Evolutionary conservation across 2,113 vertebrate species (phyloP).

Genomic region (Pachyramphus minor): DNA sequence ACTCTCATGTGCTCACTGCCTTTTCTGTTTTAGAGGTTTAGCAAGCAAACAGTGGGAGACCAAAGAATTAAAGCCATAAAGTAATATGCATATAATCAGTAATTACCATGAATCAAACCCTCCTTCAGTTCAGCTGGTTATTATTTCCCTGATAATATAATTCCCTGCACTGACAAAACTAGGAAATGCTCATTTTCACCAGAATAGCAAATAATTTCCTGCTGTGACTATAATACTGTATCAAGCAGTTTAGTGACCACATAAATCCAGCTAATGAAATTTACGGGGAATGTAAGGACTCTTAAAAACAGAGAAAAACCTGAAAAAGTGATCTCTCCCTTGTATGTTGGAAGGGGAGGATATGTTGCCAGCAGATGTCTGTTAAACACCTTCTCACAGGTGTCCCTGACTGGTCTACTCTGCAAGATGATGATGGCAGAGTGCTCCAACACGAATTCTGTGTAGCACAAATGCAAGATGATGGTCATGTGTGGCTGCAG

Average conservation of each 20-base stretch:
- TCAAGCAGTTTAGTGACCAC: slow-evolving; percentile 44
- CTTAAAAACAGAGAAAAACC: background rate
- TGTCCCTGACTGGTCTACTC: accelerated
- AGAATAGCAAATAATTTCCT: slow-evolving; percentile 57
- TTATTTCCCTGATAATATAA: slow-evolving; percentile 30
- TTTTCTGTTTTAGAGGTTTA: slow-evolving; percentile 10
- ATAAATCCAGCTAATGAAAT: slow-evolving; percentile 61
- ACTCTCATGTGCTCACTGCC: background rate
- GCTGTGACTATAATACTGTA: slow-evolving; percentile 29
- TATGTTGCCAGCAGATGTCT: background rate
- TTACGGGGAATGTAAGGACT: slow-evolving; percentile 6
- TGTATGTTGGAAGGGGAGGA: background rate
- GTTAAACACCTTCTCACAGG: background rate
- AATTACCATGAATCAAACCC: slow-evolving; percentile 52
- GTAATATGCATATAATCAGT: slow-evolving; percentile 56
- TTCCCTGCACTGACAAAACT: slow-evolving; percentile 7
- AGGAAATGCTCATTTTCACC: slow-evolving; percentile 49
- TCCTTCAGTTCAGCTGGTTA: slow-evolving; percentile 42
- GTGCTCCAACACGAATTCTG: background rate
- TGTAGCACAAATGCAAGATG: accelerated
- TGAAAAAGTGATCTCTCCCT: background rate
- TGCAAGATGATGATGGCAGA: accelerated
- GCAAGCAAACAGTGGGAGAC: slow-evolving; percentile 46
- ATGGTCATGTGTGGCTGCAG: accelerated
- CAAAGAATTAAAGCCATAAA: slow-evolving; percentile 58